Conservation (phyloP, 2,113 vertebrate genomes). For the Castor canadensis region DNA sequence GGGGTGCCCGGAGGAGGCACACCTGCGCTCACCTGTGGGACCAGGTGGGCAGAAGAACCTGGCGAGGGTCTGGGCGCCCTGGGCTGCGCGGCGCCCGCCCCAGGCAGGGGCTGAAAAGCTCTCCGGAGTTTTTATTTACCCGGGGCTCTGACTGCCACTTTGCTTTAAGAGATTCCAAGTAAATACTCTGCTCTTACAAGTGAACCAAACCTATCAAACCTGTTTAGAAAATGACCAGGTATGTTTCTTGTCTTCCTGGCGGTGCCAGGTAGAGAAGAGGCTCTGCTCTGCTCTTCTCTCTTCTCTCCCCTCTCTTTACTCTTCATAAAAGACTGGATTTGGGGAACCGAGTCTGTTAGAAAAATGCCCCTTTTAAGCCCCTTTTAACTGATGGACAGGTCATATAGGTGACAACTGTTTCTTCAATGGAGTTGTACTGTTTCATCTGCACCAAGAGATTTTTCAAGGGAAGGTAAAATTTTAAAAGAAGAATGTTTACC, state of each 20-base stretch:
- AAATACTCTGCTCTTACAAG: constrained; percentile 51
- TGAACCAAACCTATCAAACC: constrained; percentile 68
- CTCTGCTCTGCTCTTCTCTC: background rate
- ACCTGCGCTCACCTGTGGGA: constrained; percentile 14
- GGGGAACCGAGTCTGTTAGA: constrained; percentile 18
- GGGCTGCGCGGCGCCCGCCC: too few relatives aligned
- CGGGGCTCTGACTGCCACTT: constrained; percentile 49
- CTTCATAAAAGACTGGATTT: background rate
- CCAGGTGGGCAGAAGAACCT: too few relatives aligned
- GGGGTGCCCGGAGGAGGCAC: constrained; percentile 52
- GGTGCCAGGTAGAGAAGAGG: background rate
- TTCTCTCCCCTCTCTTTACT: background rate
- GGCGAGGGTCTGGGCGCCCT: too few relatives aligned
- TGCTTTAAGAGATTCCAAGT: constrained; percentile 65
- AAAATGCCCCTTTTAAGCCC: constrained; percentile 23
- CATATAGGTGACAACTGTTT: constrained; percentile 7
- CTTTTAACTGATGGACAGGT: background rate
- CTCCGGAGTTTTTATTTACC: constrained; percentile 66
- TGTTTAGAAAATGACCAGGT: constrained; percentile 76
- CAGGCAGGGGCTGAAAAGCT: constrained; percentile 62
- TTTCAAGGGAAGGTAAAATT: constrained; percentile 9
- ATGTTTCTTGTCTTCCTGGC: constrained; percentile 33
- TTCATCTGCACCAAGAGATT: background rate
- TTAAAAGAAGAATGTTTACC: background rate
- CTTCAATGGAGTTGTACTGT: background rate